Evolutionary conservation across 92 coral and sea anemone genomes (phyloP).

Genomic region (Epizoanthus ramosus): DNA sequence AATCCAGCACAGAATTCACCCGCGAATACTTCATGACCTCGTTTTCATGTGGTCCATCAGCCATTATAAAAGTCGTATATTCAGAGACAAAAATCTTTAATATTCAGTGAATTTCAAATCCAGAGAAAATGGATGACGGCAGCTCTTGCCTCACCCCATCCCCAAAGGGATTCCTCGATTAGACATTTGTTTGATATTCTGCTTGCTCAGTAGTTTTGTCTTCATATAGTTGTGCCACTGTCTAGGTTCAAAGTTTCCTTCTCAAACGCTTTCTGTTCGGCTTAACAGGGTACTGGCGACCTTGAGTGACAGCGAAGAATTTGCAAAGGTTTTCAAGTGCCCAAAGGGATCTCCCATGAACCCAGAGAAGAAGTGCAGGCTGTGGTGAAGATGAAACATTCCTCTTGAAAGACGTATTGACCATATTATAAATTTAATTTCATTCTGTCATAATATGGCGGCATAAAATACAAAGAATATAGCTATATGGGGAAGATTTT

Average conservation of each 20-base stretch:
- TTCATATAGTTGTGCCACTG: neutral
- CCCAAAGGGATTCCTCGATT: neutral
- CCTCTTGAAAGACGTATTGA: no score
- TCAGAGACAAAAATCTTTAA: no score
- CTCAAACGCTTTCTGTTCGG: neutral
- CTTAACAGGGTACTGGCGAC: conserved; percentile 20
- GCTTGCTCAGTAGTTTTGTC: neutral
- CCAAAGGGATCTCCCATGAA: conserved; percentile 30
- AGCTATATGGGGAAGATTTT: no score
- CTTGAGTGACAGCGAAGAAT: conserved; percentile 28
- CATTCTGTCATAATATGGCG: no score
- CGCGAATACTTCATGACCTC: no score
- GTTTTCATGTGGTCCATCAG: no score
- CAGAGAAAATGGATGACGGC: no score
- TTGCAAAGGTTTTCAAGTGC: conserved; percentile 26
- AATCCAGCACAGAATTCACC: no score
- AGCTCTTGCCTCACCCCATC: neutral
- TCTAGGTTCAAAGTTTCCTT: neutral
- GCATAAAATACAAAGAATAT: no score
- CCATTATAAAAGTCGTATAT: no score
- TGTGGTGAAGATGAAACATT: conserved; percentile 11
- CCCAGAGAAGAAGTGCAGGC: conserved; percentile 23
- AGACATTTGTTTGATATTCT: neutral
- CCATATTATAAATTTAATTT: no score
- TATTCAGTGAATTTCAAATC: no score